Conservation (phyloP, 2,888 invertebrate genomes). For the Anthrax anthrax region DNA sequence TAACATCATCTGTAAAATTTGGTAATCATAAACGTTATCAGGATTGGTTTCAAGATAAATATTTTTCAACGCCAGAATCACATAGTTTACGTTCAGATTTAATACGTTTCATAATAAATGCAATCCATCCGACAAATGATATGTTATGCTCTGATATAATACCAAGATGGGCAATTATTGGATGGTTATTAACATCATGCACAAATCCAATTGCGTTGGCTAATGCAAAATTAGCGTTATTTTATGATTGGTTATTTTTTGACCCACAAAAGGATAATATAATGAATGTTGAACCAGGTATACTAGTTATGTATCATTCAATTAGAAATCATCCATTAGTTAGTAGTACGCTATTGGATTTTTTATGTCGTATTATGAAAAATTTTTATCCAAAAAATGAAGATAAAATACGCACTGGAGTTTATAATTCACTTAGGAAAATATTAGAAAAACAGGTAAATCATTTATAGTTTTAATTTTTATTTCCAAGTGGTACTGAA, state of each 20-base stretch:
- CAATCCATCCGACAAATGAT: slow-evolving; percentile 55
- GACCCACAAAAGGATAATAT: slow-evolving; percentile 51
- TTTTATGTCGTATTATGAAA: slow-evolving; percentile 46
- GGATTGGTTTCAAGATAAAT: slow-evolving; percentile 56
- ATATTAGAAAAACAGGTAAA: slow-evolving; percentile 58
- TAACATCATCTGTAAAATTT: slow-evolving; percentile 45
- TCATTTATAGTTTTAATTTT: no score
- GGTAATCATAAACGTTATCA: slow-evolving; percentile 53
- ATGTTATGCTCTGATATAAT: slow-evolving; percentile 52
- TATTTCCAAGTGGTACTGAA: no score
- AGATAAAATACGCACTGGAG: slow-evolving; percentile 35
- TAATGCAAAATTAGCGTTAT: slow-evolving; percentile 51
- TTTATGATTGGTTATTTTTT: slow-evolving; percentile 59
- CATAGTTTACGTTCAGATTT: slow-evolving; percentile 52
- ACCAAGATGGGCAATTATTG: slow-evolving; percentile 56
- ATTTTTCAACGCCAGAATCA: slow-evolving; percentile 50
- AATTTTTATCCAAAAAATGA: slow-evolving; percentile 31
- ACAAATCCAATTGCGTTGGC: slow-evolving; percentile 49
- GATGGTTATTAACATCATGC: slow-evolving; percentile 53
- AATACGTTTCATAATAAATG: slow-evolving; percentile 53
- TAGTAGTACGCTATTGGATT: slow-evolving; percentile 52
- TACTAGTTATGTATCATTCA: slow-evolving; percentile 54
- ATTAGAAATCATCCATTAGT: slow-evolving; percentile 49
- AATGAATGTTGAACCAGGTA: slow-evolving; percentile 57
- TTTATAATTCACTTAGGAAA: slow-evolving; percentile 31